Evolutionary conservation across 1,140 invertebrate species (phyloP).

Genomic region (Potamilus streckersoni): DNA sequence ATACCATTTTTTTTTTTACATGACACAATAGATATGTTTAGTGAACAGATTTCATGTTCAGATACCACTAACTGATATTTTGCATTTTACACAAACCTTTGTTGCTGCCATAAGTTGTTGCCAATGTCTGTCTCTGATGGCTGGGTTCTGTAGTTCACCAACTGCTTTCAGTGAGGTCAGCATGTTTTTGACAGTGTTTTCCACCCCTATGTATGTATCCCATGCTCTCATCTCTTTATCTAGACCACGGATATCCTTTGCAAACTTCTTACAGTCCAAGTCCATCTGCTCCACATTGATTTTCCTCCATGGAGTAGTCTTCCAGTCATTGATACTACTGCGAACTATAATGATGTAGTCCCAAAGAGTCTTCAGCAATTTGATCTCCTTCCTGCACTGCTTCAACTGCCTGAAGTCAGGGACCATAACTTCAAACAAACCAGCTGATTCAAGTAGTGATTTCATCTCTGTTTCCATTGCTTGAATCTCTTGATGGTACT

Average conservation of each 20-base stretch:
- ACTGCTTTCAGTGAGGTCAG: conserved; percentile 76
- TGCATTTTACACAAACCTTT: conserved; percentile 75
- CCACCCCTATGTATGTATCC: conserved; percentile 78
- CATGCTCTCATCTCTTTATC: conserved; percentile 90
- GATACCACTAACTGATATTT: too few relatives aligned
- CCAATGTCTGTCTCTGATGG: conserved; percentile 95
- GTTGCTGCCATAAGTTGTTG: conserved; percentile 94
- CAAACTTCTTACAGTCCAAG: conserved; percentile 96
- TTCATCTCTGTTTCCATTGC: conserved; percentile 87
- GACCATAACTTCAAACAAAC: conserved; percentile 92
- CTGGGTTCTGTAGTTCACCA: conserved; percentile 93
- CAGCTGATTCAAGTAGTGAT: conserved; percentile 87
- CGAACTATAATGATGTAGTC: conserved; percentile 92
- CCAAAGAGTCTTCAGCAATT: conserved; percentile 93
- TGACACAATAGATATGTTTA: too few relatives aligned
- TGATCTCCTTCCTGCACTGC: conserved; percentile 90
- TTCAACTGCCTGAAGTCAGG: conserved; percentile 93
- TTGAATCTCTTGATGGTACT: conserved; percentile 77
- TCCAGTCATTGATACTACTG: conserved; percentile 94
- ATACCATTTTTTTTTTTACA: too few relatives aligned
- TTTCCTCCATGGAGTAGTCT: conserved; percentile 93
- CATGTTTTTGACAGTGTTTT: conserved; percentile 68
- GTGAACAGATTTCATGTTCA: too few relatives aligned
- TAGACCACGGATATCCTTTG: conserved; percentile 77
- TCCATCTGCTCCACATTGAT: conserved; percentile 99